Base-by-base conservation (phyloP, 2,888 invertebrate genomes). In the Catocala nupta region DNA sequence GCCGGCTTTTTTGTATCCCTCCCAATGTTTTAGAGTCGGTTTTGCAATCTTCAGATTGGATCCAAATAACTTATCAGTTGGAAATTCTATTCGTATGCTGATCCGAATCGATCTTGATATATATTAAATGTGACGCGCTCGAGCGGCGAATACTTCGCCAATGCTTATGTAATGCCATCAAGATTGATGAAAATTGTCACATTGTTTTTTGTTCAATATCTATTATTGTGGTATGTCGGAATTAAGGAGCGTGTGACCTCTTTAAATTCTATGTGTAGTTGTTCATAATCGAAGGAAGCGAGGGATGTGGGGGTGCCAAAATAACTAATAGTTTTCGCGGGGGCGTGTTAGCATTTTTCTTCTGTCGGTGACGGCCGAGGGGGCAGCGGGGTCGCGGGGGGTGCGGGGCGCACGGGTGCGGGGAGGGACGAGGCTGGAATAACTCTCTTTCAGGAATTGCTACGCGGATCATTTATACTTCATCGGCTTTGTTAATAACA, bases 301-400 rank as follows among this genome's bases (percentile, higher is more conserved):
- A 79, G 84, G 88, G 87, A 82, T 84, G 86, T 82, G 83, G 90
- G 93, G 93, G 93, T 92, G 93, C 93, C 93, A 92, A 94, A 93
- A 93, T 93, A 93, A 94, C 92, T 93, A 94, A 93, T 94, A 94
- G 93, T 94, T 94, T 93, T 90, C 90, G 92, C 90, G 93, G 91
- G 90, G 93, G 92, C 92, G 93, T 93, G 93, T 94, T 93, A 93
- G 93, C 93, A 94, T 94, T 94, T 93, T 94, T 94, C 93, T 94
- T 94, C 93, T 94, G 93, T 80, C 88, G 88, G 89, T 94, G 93
- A 94, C 93, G 93, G 87, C 84, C 82, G 84, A 81, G 76, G 72
- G 73, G 75, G 59, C 36, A 75, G 73, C 63, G 59, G 70, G 59
- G 65, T 58, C 44, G 43, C 34, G 65, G 67, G 64, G 77, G 73